Conservation (phyloP, 2,113 vertebrate genomes). For the Serranochromis macrocephalus region DNA sequence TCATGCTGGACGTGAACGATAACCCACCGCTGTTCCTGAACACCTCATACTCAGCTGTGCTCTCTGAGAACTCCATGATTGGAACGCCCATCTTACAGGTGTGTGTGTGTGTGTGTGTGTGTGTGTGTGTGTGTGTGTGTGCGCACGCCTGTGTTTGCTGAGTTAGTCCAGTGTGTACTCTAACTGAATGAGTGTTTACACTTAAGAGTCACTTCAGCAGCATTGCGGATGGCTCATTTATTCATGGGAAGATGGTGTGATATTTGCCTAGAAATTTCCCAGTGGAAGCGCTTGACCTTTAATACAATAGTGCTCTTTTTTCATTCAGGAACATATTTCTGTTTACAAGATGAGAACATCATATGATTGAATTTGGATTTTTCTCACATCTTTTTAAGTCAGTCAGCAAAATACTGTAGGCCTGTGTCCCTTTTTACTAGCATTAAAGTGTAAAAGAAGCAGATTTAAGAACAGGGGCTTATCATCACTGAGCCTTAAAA, state of each 20-base stretch:
- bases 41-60: slow-evolving; percentile 73
- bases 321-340: neutral
- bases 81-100: slow-evolving; percentile 85
- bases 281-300: slow-evolving; percentile 29
- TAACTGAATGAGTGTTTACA: slow-evolving; percentile 8
- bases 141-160: neutral
- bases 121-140: neutral
- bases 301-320: neutral
- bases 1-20: slow-evolving; percentile 89
- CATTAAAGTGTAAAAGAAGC: neutral
- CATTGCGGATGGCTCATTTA: slow-evolving; percentile 2
- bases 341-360: neutral
- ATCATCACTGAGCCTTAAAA: neutral
- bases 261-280: slow-evolving; percentile 31
- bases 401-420: neutral
- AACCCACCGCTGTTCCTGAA: slow-evolving; percentile 86
- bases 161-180: neutral
- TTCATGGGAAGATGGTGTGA: neutral
- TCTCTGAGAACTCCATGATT: slow-evolving; percentile 88
- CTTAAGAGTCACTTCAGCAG: neutral
- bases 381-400: neutral
- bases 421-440: neutral
- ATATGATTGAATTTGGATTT: neutral
- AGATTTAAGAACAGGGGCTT: neutral
- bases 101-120: neutral